phyloP scores from a whole-genome alignment of 2,797 vertebrate species.

The Lepilemur septentrionalis region DNA sequence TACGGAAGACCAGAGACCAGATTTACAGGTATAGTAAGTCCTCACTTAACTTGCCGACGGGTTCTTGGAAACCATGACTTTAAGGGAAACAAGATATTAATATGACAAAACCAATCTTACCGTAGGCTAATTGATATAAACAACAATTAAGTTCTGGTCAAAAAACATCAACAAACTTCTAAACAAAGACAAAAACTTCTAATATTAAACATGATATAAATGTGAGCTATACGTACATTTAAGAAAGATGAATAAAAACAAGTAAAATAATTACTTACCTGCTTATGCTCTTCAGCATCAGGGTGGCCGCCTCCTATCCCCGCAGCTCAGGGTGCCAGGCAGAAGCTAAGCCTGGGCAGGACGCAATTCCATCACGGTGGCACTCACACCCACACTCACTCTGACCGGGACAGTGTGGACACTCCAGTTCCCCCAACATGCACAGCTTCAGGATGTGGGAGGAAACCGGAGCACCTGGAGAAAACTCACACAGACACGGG shows the following conservation, averaged over 20 bases:
- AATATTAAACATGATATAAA: background rate
- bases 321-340: background rate
- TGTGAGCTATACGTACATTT: background rate
- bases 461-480: background rate
- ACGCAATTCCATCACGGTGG: background rate
- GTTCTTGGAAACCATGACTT: background rate
- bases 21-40: background rate
- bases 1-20: background rate
- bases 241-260: background rate
- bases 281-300: background rate
- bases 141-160: background rate
- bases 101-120: background rate
- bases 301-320: background rate
- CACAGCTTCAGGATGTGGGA: background rate
- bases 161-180: background rate
- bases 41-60: background rate
- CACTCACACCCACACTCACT: background rate
- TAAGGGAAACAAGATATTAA: background rate
- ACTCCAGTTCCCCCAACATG: background rate
- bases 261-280: background rate
- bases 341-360: background rate
- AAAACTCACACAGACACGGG: background rate
- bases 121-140: background rate
- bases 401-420: background rate
- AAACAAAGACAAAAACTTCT: background rate